phyloP scores from a whole-genome alignment of 2,888 invertebrate species.

The Biston stratarius region DNA sequence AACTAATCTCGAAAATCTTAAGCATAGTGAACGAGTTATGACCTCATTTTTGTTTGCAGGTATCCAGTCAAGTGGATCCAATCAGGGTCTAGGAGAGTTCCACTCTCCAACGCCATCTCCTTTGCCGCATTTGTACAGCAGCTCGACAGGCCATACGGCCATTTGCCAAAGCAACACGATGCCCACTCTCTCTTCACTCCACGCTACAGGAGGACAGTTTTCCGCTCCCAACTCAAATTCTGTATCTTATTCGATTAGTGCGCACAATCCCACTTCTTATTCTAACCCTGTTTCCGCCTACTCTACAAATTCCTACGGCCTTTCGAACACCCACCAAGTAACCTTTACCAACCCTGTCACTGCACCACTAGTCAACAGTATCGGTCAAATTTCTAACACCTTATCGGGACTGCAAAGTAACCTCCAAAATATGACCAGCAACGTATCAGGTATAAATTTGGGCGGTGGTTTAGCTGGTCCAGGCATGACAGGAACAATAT shows the following conservation, averaged over 20 bases:
- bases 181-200: conserved; percentile 86
- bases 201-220: conserved; percentile 76
- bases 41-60: conserved; percentile 59
- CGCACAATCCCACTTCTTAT: conserved; percentile 83
- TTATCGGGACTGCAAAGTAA: conserved; percentile 81
- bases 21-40: not conserved
- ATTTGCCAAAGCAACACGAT: conserved; percentile 89
- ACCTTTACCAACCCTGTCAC: conserved; percentile 83
- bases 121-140: conserved; percentile 85
- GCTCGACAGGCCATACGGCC: conserved; percentile 74
- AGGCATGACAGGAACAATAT: conserved; percentile 80
- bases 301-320: conserved; percentile 76
- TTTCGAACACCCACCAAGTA: conserved; percentile 82
- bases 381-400: conserved; percentile 81
- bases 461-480: conserved; percentile 77
- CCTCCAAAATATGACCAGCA: conserved; percentile 78
- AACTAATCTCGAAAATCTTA: conserved; percentile 16
- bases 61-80: conserved; percentile 89
- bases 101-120: conserved; percentile 88
- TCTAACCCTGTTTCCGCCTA: conserved; percentile 84
- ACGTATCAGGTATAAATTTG: conserved; percentile 77
- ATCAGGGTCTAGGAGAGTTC: conserved; percentile 89
- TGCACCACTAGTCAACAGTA: conserved; percentile 81
- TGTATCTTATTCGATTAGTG: conserved; percentile 81
- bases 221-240: conserved; percentile 81